phyloP scores from a whole-genome alignment of 37 sponge, comb jelly and placozoan species.

The Theonella swinhoei region DNA sequence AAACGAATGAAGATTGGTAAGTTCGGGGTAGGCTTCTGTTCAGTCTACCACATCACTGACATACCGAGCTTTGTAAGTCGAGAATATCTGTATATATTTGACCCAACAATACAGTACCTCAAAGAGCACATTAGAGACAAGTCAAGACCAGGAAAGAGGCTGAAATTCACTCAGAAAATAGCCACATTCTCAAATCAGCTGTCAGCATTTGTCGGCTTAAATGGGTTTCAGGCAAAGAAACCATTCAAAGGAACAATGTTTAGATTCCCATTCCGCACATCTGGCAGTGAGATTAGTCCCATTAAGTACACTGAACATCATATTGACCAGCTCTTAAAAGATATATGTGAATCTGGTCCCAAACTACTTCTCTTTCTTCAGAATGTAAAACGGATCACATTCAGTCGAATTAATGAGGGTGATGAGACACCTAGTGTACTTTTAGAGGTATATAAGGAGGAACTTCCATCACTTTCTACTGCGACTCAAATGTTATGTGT shows the following conservation, averaged over 20 bases:
- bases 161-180: too few species aligned
- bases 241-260: conserved; percentile 57
- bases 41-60: too few species aligned
- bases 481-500: too few species aligned
- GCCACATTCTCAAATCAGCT: too few species aligned
- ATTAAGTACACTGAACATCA: neutral
- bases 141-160: too few species aligned
- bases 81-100: too few species aligned
- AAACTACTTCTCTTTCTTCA: conserved; percentile 41
- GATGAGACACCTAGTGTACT: neutral
- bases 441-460: neutral
- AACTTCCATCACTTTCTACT: too few species aligned
- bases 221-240: neutral
- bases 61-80: conserved; percentile 61
- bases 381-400: conserved; percentile 30
- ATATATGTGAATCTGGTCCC: conserved; percentile 5
- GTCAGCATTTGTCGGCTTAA: too few species aligned
- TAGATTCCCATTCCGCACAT: conserved; percentile 54
- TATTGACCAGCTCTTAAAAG: conserved; percentile 9
- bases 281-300: conserved; percentile 41
- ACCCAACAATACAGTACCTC: too few species aligned
- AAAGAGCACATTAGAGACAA: too few species aligned
- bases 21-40: too few species aligned
- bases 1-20: conserved; percentile 48
- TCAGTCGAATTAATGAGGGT: neutral